Conservation (phyloP, 92 coral and sea anemone species). For the Phenganax marumi region DNA sequence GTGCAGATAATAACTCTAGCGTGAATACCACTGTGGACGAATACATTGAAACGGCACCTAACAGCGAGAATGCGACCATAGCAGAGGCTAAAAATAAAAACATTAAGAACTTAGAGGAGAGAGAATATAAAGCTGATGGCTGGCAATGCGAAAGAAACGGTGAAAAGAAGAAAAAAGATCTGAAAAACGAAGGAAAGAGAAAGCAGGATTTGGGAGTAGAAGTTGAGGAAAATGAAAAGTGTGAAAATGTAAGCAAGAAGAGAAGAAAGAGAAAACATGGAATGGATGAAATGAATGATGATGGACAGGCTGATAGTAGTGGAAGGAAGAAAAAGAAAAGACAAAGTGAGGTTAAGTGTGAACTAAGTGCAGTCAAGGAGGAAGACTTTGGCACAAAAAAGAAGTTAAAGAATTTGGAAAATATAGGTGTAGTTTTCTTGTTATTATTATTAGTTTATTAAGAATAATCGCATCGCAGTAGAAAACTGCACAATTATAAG, state of each 20-base stretch:
- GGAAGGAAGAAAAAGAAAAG: slow-evolving; percentile 37
- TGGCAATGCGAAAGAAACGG: neutral
- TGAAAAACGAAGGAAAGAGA: slow-evolving; percentile 32
- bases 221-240: neutral
- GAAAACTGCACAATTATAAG: too few species aligned
- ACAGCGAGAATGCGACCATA: neutral
- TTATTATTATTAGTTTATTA: too few species aligned
- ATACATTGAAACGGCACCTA: neutral
- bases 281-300: neutral
- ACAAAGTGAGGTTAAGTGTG: slow-evolving; percentile 37
- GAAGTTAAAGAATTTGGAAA: slow-evolving; percentile 21
- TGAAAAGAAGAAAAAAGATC: slow-evolving; percentile 4
- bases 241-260: slow-evolving; percentile 27
- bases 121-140: neutral
- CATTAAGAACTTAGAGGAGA: neutral
- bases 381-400: slow-evolving; percentile 25
- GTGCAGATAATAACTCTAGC: slow-evolving; percentile 8
- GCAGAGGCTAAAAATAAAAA: neutral
- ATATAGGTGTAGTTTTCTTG: slow-evolving; percentile 24
- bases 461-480: too few species aligned
- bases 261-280: slow-evolving; percentile 11
- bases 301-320: slow-evolving; percentile 12
- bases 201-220: slow-evolving; percentile 13
- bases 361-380: slow-evolving; percentile 24
- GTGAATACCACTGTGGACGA: slow-evolving; percentile 5